Conservation (phyloP, 2,888 invertebrate genomes). For the Heliconius erato region DNA sequence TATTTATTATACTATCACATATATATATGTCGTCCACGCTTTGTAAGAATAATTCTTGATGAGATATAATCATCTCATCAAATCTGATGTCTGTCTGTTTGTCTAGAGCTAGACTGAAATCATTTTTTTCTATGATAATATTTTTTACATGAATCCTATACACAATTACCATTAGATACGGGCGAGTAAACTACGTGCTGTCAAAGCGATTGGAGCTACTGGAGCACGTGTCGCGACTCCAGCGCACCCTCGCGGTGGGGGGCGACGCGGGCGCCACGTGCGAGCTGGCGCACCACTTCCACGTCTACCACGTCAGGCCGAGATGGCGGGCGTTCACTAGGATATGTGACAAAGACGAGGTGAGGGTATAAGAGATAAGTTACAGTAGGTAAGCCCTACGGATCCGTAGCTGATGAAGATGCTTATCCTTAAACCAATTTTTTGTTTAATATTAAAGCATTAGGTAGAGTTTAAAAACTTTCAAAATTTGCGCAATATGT, state of each 20-base stretch:
- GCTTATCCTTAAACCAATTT: too few relatives aligned
- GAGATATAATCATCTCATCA: too few relatives aligned
- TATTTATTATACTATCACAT: too few relatives aligned
- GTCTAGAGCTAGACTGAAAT: not conserved
- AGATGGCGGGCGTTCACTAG: constrained; percentile 95
- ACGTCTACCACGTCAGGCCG: constrained; percentile 95
- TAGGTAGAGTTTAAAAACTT: not conserved
- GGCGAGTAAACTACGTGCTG: constrained; percentile 98
- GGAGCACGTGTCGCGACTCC: constrained; percentile 94
- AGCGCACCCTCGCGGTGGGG: constrained; percentile 93
- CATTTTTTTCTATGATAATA: not conserved
- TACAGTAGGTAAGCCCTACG: not conserved
- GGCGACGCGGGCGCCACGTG: constrained; percentile 96
- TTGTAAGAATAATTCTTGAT: too few relatives aligned
- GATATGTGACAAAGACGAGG: constrained; percentile 65
- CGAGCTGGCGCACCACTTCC: constrained; percentile 99
- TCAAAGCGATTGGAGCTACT: constrained; percentile 96
- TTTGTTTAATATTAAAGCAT: too few relatives aligned
- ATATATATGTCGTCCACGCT: too few relatives aligned
- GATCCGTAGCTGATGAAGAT: not conserved
- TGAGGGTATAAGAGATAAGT: constrained; percentile 54
- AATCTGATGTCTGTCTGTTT: too few relatives aligned
- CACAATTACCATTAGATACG: constrained; percentile 88
- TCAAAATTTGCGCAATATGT: not conserved
- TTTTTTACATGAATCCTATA: not conserved